Conservation (phyloP, 2,888 invertebrate species). For the Eulithis testata region DNA sequence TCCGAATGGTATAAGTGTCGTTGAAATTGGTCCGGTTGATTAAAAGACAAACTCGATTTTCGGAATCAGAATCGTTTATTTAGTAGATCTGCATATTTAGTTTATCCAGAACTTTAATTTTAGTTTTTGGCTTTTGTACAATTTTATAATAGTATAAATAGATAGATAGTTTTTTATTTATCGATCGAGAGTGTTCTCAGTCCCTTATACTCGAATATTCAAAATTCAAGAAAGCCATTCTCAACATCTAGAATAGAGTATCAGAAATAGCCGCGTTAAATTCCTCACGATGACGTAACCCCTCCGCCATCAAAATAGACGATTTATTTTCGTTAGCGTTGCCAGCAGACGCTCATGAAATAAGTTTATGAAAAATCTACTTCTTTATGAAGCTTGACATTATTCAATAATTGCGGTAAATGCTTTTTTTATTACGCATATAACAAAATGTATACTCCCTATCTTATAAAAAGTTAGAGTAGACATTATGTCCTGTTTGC, state of each 20-base stretch:
- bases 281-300: slow-evolving; percentile 72
- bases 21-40: too few species aligned
- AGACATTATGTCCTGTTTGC: too few species aligned
- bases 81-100: too few species aligned
- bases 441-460: too few species aligned
- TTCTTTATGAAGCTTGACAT: slow-evolving; percentile 32
- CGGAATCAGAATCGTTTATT: too few species aligned
- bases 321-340: slow-evolving; percentile 74
- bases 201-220: slow-evolving; percentile 35
- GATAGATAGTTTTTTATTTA: background rate
- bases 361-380: slow-evolving; percentile 53
- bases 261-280: slow-evolving; percentile 67
- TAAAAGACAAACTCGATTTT: too few species aligned
- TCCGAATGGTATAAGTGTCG: too few species aligned
- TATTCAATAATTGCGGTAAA: slow-evolving; percentile 14
- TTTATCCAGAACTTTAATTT: too few species aligned
- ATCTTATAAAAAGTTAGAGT: too few species aligned
- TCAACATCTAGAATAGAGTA: slow-evolving; percentile 56
- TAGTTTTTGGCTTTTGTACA: too few species aligned
- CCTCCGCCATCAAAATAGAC: slow-evolving; percentile 68
- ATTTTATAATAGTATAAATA: too few species aligned
- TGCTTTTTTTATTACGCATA: background rate
- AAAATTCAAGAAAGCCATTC: slow-evolving; percentile 47
- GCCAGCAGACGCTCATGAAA: slow-evolving; percentile 70
- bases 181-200: background rate